A percentile compares a stretch with the other conserved stretches of the same genome.
Evolutionary conservation across 2,797 vertebrate species (phyloP).

Genomic region (Ammospiza maritima): DNA sequence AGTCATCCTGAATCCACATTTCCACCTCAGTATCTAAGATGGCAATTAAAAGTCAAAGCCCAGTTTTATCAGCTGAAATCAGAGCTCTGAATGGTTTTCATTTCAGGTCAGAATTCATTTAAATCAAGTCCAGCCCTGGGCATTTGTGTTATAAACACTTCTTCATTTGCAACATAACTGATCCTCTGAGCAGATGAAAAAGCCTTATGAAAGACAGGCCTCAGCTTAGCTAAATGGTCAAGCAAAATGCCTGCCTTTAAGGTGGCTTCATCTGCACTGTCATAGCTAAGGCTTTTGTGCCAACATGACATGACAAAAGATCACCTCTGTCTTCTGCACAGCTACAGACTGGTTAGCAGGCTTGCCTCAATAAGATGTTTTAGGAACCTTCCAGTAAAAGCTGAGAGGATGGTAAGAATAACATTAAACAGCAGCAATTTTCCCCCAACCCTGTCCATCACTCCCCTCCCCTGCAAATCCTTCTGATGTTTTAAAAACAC

Average conservation of each 20-base stretch:
- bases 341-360: background rate
- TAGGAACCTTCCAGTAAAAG: background rate
- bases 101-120: background rate
- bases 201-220: background rate
- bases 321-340: background rate
- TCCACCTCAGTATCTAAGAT: background rate
- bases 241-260: background rate
- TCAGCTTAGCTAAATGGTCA: background rate
- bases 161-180: constrained; percentile 1
- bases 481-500: background rate
- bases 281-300: background rate
- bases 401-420: background rate
- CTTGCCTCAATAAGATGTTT: background rate
- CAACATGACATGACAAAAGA: background rate
- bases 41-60: background rate
- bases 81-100: background rate
- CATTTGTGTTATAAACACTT: background rate
- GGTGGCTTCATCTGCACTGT: background rate
- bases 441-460: background rate
- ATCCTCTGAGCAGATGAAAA: background rate
- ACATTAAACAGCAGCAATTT: background rate
- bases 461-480: background rate
- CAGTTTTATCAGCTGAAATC: constrained; percentile 22
- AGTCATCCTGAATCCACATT: background rate
- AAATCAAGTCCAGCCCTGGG: background rate